Evolutionary conservation across 2,888 invertebrate genomes (phyloP).

Genomic region (Cheilosia urbana): DNA sequence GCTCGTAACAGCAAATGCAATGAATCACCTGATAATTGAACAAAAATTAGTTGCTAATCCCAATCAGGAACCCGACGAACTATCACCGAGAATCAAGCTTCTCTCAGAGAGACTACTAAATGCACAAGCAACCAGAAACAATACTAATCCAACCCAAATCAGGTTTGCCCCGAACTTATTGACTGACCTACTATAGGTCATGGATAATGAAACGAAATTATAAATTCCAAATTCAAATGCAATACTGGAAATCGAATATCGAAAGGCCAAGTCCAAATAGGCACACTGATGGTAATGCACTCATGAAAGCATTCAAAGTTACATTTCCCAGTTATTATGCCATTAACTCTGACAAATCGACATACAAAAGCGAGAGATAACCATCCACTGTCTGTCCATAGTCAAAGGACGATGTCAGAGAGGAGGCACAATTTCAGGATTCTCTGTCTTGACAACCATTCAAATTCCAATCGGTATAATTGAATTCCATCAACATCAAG

Average conservation of each 20-base stretch:
- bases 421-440: slow-evolving; percentile 50
- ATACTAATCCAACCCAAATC: too few species aligned
- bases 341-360: slow-evolving; percentile 68
- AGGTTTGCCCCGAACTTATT: too few species aligned
- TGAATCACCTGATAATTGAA: too few species aligned
- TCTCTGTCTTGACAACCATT: slow-evolving; percentile 51
- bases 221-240: slow-evolving; percentile 14
- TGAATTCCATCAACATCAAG: slow-evolving; percentile 65
- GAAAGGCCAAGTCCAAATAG: not conserved
- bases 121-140: too few species aligned
- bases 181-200: slow-evolving; percentile 28
- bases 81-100: too few species aligned
- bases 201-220: slow-evolving; percentile 65
- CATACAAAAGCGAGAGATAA: slow-evolving; percentile 37
- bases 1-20: too few species aligned
- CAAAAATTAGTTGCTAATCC: too few species aligned
- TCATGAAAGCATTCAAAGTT: slow-evolving; percentile 37
- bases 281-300: not conserved
- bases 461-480: slow-evolving; percentile 71
- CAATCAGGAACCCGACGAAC: too few species aligned
- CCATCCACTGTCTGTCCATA: not conserved
- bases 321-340: slow-evolving; percentile 63
- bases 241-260: not conserved
- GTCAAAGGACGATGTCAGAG: slow-evolving; percentile 17
- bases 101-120: too few species aligned